Base-by-base conservation (phyloP, 2,113 vertebrate species). In the Puntigrus tetrazona region DNA sequence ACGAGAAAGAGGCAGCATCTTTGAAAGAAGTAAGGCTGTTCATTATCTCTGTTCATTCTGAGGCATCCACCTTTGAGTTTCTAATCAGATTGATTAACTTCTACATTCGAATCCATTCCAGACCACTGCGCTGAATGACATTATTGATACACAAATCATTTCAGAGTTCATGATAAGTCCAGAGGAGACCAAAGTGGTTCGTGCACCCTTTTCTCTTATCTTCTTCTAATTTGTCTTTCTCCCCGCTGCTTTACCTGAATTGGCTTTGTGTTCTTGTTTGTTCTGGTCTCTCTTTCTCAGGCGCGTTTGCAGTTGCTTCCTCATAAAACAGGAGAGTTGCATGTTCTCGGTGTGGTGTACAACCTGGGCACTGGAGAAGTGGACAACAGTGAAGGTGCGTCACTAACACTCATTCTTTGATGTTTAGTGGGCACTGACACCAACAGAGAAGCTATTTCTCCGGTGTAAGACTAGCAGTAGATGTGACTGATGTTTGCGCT, bases 221-320 rank as follows among this genome's bases (percentile, higher is more conserved):
- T 70, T 22, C 20, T n/a, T 38, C 65, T 38, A 69, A 10, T 38
- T 22, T 38, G 3, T 45, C 2, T 76, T 73, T 70, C n/a, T 20
- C 7, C 10, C 6, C 3, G 1, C 18, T 13, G 10, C 27, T 61
- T 10, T 31, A 38, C 1, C 14, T 36, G 27, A 34, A 72, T 14
- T 41, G 22, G 14, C 22, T 22, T 69, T 27, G 14, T 72, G 10
- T 3, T 45, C 11, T 34, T 55, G 52, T 55, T 55, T 22, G 52
- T n/a, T 57, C 52, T 57, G 20, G 11, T 84, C 8, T 20, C 1
- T 1, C 18, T 79, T 14, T 34, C 13, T 7, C 92, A 99, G 98
- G 98, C 96, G 87, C 96, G 98, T 86, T 94, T 99, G 91, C 96
- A 96, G 93, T 94, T 99, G 93, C 95, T 98, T 94, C 98, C 98